Evolutionary conservation across 2,113 vertebrate species (phyloP).

Genomic region (Onychostoma macrolepis): DNA sequence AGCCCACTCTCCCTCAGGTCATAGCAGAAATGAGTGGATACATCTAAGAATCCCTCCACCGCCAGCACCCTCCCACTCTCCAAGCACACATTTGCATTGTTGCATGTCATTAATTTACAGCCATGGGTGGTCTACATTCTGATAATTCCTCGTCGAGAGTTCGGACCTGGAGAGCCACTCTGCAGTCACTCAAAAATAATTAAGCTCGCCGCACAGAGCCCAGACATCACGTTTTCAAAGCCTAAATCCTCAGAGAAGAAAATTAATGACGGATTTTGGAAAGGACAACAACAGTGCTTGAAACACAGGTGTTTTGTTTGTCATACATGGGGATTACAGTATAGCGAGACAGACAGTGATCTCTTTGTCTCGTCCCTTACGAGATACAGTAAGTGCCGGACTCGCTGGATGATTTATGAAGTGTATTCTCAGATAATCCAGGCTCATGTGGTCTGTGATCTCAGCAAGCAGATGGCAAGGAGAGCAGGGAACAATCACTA

Average conservation of each 20-base stretch:
- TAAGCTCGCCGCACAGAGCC: constrained; percentile 71
- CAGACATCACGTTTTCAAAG: constrained; percentile 68
- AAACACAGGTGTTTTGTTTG: neutral
- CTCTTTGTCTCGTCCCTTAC: constrained; percentile 11
- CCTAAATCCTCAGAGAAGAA: constrained; percentile 60
- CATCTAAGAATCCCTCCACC: constrained; percentile 55
- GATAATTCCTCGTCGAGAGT: constrained; percentile 66
- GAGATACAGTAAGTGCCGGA: neutral
- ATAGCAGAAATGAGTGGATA: constrained; percentile 59
- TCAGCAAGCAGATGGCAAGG: constrained; percentile 40
- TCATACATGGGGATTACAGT: constrained; percentile 12
- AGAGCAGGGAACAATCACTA: constrained; percentile 34
- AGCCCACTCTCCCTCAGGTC: constrained; percentile 57
- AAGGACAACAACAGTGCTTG: constrained; percentile 20
- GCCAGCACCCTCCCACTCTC: constrained; percentile 16
- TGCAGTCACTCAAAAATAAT: constrained; percentile 77
- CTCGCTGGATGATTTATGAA: constrained; percentile 38
- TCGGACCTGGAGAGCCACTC: constrained; percentile 71
- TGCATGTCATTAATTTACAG: constrained; percentile 71
- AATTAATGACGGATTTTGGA: constrained; percentile 27
- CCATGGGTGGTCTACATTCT: constrained; percentile 71
- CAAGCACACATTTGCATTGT: constrained; percentile 52
- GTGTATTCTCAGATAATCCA: constrained; percentile 47
- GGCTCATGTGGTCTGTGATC: constrained; percentile 33
- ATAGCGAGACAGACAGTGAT: neutral